These are phyloP conservation scores for Blastomussa wellsi DNA, from an alignment of 92 coral and sea anemone genomes.

Conservation along the genomic window DNA sequence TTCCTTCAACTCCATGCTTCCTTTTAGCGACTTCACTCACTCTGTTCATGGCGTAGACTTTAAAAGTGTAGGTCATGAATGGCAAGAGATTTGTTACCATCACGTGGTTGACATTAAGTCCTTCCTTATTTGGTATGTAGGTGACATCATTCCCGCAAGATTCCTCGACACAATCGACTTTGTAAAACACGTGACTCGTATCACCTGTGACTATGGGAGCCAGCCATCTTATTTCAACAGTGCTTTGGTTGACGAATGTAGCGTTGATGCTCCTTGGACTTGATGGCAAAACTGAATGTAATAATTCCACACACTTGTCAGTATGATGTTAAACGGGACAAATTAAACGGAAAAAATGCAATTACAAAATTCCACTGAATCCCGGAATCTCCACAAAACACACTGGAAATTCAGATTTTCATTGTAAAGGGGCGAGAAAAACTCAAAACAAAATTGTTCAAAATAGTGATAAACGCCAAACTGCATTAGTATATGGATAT, in stretches of 20 bases:
- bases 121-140: conserved; percentile 24
- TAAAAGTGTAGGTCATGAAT: conserved; percentile 62
- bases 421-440: background rate
- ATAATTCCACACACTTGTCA: background rate
- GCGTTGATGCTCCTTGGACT: conserved; percentile 4
- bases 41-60: conserved; percentile 61
- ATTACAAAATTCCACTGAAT: background rate
- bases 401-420: background rate
- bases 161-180: conserved; percentile 31
- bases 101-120: conserved; percentile 33
- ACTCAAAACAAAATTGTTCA: background rate
- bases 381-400: background rate
- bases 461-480: no score
- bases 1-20: background rate
- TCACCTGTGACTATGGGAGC: conserved; percentile 13
- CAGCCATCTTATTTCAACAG: conserved; percentile 26
- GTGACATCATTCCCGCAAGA: conserved; percentile 46
- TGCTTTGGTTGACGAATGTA: conserved; percentile 23
- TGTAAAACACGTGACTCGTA: conserved; percentile 11
- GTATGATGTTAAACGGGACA: background rate
- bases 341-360: background rate
- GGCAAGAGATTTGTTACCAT: conserved; percentile 51
- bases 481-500: background rate
- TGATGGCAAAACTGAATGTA: conserved; percentile 28
- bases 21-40: conserved; percentile 49